phyloP scores from a whole-genome alignment of 2,888 invertebrate genomes.

The Macropis europaea region DNA sequence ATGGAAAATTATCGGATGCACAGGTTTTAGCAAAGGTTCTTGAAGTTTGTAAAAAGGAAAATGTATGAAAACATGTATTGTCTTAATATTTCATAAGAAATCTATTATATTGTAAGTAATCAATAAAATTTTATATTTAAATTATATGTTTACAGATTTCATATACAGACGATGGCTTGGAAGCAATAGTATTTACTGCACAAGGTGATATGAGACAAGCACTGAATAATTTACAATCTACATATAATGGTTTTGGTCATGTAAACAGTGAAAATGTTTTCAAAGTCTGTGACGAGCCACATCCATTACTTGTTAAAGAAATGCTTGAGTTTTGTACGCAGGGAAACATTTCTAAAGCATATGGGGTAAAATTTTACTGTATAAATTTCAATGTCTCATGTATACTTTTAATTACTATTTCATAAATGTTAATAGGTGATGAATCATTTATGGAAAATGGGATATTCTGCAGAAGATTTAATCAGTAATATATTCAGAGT shows the following conservation, averaged over 20 bases:
- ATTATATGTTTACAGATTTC: slow-evolving; percentile 81
- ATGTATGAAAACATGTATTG: slow-evolving; percentile 79
- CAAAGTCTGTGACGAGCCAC: slow-evolving; percentile 99
- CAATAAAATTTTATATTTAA: background rate
- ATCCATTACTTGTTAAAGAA: slow-evolving; percentile 94
- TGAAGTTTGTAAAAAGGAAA: slow-evolving; percentile 88
- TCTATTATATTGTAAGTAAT: background rate
- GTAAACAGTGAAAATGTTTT: slow-evolving; percentile 97
- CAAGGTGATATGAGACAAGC: slow-evolving; percentile 99
- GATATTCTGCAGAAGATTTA: slow-evolving; percentile 98
- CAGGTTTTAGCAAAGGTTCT: slow-evolving; percentile 92
- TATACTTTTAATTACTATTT: background rate
- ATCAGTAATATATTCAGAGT: slow-evolving; percentile 97
- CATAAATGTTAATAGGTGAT: slow-evolving; percentile 83
- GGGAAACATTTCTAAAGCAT: slow-evolving; percentile 92
- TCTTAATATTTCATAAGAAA: background rate
- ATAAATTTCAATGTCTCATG: background rate
- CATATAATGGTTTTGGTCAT: slow-evolving; percentile 93
- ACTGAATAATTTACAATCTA: slow-evolving; percentile 97
- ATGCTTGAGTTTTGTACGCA: slow-evolving; percentile 93
- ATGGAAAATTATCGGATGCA: slow-evolving; percentile 93
- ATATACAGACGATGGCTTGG: slow-evolving; percentile 95
- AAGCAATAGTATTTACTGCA: slow-evolving; percentile 98
- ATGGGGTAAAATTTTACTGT: slow-evolving; percentile 81
- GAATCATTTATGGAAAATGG: slow-evolving; percentile 93